Evolutionary conservation across 1,140 invertebrate species (phyloP), one percentile per base, ranked within the genome.

Genomic region (Geopemphigus sp.): DNA sequence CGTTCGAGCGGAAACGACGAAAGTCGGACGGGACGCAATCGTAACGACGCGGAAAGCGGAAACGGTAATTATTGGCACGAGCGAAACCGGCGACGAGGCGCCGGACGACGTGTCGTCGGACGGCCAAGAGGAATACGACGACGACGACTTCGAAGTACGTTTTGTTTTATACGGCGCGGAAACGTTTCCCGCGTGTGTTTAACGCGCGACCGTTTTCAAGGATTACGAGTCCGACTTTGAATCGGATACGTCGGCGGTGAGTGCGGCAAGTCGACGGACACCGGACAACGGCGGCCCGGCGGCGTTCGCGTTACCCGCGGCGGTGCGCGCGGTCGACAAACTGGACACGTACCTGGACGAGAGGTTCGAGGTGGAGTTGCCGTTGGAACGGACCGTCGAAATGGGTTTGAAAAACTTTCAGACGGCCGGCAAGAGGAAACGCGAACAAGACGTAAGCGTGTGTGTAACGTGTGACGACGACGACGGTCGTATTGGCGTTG

Each of bases 201-300:
- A n/a, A 39, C 32, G 32, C 32, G 8, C 32, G 32, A 39, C 8
- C 8, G 3, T 39, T 39, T 39, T 39, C 8, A 8, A 78, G 74
- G 74, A 78, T 29, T 78, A 78, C 11, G 74, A 78, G 47, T 78
- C 74, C 1, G 74, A 78, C 39, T 78, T 78, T 61, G 74, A 78
- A 50, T 78, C 74, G 14, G 74, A 78, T 26, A 78, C 19, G 10
- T 78, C 74, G 1, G 10, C 45, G 32, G 4, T 22, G n/a, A 2
- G 15, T 24, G 4, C 10, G 10, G 17, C 29, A 0, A 17, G 19
- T 0, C 47, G 53, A n/a, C 1, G 17, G 24, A 72, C 5, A 5
- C 29, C 47, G 11, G 29, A 54, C n/a, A n/a, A 8, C 17, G 8
- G n/a, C n/a, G n/a, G n/a, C n/a, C n/a, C n/a, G n/a, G n/a, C 45